Conservation (phyloP, 2,113 vertebrate genomes). For the Phyllopteryx taeniolatus region DNA sequence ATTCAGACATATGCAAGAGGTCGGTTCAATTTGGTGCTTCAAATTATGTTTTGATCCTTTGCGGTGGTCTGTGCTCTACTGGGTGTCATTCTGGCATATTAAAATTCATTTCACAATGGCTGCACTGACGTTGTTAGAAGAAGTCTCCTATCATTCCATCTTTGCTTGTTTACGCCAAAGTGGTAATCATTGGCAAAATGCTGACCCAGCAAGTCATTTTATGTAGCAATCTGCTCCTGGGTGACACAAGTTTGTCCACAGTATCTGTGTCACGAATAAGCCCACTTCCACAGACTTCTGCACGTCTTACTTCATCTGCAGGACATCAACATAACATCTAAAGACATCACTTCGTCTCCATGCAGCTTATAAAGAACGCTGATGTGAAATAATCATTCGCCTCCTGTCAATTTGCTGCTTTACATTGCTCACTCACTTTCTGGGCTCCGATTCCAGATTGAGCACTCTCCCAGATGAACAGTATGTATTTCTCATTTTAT, state of each 20-base stretch:
- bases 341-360: neutral
- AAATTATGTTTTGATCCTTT: neutral
- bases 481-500: neutral
- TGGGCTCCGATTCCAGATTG: neutral
- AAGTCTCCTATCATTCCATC: neutral
- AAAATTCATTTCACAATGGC: constrained; percentile 1
- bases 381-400: constrained; percentile 6
- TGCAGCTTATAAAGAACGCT: neutral
- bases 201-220: neutral
- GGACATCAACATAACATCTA: constrained; percentile 4
- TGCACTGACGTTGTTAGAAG: neutral
- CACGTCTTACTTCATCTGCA: neutral
- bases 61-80: neutral
- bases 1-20: neutral
- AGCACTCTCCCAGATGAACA: neutral
- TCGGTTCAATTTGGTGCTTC: neutral
- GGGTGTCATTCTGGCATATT: neutral
- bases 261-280: neutral
- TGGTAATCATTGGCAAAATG: neutral
- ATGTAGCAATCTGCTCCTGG: neutral
- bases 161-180: constrained; percentile 1
- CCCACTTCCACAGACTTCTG: neutral
- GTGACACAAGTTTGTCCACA: neutral
- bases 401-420: neutral
- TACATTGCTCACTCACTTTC: constrained; percentile 4